A percentile compares a stretch with the other conserved stretches of the same genome.
phyloP scores from a whole-genome alignment of 2,797 vertebrate species.

The Ctenochaetus hawaiiensis region DNA sequence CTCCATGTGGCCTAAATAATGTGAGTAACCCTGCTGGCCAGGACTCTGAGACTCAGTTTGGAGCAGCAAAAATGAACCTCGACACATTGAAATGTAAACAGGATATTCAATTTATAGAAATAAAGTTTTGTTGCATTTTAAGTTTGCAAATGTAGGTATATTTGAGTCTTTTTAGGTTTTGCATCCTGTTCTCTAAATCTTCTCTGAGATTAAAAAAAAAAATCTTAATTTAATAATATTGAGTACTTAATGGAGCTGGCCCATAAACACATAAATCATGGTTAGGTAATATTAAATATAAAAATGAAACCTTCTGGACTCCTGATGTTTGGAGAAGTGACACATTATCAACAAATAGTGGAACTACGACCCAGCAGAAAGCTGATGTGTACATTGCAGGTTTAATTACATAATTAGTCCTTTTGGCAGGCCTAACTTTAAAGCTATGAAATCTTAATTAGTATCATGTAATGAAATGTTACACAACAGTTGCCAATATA shows the following conservation, averaged over 20 bases:
- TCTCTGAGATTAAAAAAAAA: too few species aligned
- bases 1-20: neutral
- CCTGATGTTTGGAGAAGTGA: conserved; percentile 15
- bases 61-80: neutral
- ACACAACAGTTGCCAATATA: conserved; percentile 32
- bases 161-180: too few species aligned
- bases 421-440: conserved; percentile 14
- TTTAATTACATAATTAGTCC: conserved; percentile 13
- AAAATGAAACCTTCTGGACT: conserved; percentile 4
- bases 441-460: conserved; percentile 17
- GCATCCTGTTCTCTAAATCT: too few species aligned
- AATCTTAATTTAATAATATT: too few species aligned
- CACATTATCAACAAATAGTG: conserved; percentile 11
- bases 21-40: neutral
- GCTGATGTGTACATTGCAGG: neutral
- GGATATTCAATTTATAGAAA: conserved; percentile 28
- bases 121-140: neutral
- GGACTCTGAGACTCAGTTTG: neutral
- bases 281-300: neutral
- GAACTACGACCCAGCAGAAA: conserved; percentile 5
- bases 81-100: conserved; percentile 3
- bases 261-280: neutral
- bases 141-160: neutral
- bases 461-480: conserved; percentile 33
- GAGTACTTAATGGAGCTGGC: neutral